Base-by-base conservation (phyloP, 1,140 invertebrate species). In the Acromyrmex charruanus region DNA sequence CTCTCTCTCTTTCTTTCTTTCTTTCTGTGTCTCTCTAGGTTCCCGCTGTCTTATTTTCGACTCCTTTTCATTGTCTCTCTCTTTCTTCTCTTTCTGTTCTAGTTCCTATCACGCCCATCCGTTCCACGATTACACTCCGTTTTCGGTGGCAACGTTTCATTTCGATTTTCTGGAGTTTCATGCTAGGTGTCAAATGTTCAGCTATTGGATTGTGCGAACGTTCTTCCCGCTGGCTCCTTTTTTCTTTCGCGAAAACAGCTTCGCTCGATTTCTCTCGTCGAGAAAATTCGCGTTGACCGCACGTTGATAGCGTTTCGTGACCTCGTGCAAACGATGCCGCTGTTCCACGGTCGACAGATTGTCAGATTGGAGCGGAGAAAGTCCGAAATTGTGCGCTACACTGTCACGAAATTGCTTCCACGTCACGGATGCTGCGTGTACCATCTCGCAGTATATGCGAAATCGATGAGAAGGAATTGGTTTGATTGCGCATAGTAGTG, bases 111-210 rank as follows among this genome's bases (percentile, higher is more conserved):
- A 75, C 55, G 44, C 69, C 80, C 69, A 74, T 84, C 69, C 80
- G 21, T 49, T 35, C 55, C 51, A 65, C 74, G 35, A 79, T 77
- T 77, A 59, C 63, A 59, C 21, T 59, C 44, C 69, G n/a, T 86
- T 31, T 65, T 82, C 77, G 14, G 55, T 77, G 31, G 49, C 35
- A 80, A 84, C 72, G 89, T 90, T 89, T 90, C 89, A 89, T 87
- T 89, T 85, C 88, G 89, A 88, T 90, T 90, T 85, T 81, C 59
- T 51, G 55, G 25, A 90, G 80, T 72, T 90, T 21, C 44, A 51
- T 16, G 75, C 58, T n/a, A 88, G 63, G 59, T 88, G 89, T 90
- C 88, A 90, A 90, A 88, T 53, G 63, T 18, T 88, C 55, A 58
- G 53, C 75, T 77, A 88, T 90, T 88, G 86, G 65, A 88, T 85